These are phyloP conservation scores for Mobula hypostoma DNA, from an alignment of 2,113 vertebrate genomes.

Conservation along the genomic window DNA sequence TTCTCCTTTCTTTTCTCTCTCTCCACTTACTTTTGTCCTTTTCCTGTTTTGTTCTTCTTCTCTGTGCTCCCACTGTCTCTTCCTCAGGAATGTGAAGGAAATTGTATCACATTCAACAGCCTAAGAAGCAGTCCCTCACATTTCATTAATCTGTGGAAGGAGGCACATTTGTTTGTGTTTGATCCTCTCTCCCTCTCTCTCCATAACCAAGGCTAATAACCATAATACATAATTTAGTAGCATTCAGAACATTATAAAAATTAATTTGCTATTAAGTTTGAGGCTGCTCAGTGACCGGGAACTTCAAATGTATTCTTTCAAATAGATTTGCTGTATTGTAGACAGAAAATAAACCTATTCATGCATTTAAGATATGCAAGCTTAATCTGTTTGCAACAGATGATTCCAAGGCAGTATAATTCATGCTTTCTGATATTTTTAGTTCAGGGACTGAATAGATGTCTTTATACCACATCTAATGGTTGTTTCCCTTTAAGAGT, in stretches of 20 bases:
- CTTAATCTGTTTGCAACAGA: not conserved
- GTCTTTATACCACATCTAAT: not conserved
- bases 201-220: not conserved
- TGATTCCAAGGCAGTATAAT: not conserved
- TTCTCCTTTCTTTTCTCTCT: no score
- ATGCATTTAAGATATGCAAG: not conserved
- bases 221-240: not conserved
- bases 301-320: not conserved
- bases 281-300: conserved; percentile 6
- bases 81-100: no score
- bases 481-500: no score
- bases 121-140: not conserved
- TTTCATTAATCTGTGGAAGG: not conserved
- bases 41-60: no score
- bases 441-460: not conserved
- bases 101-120: not conserved
- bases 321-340: conserved; percentile 20
- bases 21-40: no score
- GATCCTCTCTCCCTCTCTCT: not conserved
- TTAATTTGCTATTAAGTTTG: conserved; percentile 34
- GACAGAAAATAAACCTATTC: conserved; percentile 19
- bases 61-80: no score
- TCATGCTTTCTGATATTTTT: not conserved
- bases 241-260: conserved; percentile 10
- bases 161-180: not conserved